phyloP scores from a whole-genome alignment of 2,113 vertebrate genomes.

The Pedionomus torquatus region DNA sequence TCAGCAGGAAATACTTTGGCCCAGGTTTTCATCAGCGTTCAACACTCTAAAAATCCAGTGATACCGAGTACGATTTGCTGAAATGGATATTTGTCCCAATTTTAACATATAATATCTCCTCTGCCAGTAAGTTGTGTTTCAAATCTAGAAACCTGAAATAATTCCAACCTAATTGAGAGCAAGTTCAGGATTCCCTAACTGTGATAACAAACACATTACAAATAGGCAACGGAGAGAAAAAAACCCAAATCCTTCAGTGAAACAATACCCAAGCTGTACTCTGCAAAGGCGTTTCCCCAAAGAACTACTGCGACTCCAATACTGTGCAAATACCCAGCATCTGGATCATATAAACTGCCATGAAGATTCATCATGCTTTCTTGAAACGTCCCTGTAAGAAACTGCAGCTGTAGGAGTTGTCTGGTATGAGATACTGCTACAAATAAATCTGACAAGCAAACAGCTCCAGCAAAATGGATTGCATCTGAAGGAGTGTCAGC shows the following conservation, averaged over 20 bases:
- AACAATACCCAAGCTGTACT: not conserved
- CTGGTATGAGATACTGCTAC: slow-evolving; percentile 8
- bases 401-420: not conserved
- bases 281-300: not conserved
- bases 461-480: not conserved
- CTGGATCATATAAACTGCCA: not conserved
- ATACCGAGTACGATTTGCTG: not conserved
- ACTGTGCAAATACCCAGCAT: not conserved
- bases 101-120: not conserved
- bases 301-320: not conserved
- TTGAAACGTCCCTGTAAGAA: not conserved
- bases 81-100: not conserved
- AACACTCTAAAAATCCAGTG: not conserved
- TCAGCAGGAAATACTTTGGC: not conserved
- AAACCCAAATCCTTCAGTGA: not conserved
- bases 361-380: slow-evolving; percentile 17
- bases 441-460: slow-evolving; percentile 42
- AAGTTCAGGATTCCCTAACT: not conserved
- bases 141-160: not conserved
- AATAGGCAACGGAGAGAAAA: not conserved
- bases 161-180: not conserved
- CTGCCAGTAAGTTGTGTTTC: not conserved
- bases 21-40: not conserved
- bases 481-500: not conserved
- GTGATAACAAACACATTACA: not conserved